Evolutionary conservation across 2,797 vertebrate species (phyloP).

Genomic region (Pseudomugil gertrudae): DNA sequence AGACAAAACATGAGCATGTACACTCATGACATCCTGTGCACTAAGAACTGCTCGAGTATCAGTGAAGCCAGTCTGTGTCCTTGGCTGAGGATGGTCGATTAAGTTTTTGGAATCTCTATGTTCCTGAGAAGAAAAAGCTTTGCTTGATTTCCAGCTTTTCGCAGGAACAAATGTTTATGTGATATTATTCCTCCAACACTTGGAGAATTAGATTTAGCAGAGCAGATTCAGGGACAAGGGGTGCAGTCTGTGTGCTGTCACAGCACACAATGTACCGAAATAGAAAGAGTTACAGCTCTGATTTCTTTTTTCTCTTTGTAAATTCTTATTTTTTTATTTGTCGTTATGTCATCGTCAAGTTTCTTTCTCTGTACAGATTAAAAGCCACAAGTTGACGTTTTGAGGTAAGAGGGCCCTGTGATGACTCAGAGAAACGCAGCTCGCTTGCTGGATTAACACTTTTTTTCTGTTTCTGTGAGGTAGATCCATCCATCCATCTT

Average conservation of each 20-base stretch:
- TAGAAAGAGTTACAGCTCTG: background rate
- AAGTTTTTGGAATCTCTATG: slow-evolving; percentile 14
- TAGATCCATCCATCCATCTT: no score
- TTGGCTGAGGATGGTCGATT: slow-evolving; percentile 14
- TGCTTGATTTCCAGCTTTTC: slow-evolving; percentile 30
- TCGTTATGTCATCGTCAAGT: background rate
- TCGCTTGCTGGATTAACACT: background rate
- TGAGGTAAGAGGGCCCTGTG: background rate
- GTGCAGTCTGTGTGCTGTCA: background rate
- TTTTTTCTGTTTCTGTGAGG: background rate
- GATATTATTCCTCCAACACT: slow-evolving; percentile 23
- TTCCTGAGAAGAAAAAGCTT: slow-evolving; percentile 33
- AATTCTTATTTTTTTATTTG: background rate
- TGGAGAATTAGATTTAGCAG: background rate
- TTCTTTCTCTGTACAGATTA: background rate
- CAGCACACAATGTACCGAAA: background rate
- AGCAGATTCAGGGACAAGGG: slow-evolving; percentile 12
- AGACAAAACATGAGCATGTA: slow-evolving; percentile 12
- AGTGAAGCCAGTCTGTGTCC: slow-evolving; percentile 19
- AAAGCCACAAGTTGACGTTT: background rate
- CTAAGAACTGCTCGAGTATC: slow-evolving; percentile 29
- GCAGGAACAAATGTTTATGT: slow-evolving; percentile 41
- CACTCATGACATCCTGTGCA: slow-evolving; percentile 34
- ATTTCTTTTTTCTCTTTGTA: background rate
- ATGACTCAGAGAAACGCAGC: background rate